Base-by-base conservation (phyloP, 2,888 invertebrate genomes). In the Eupithecia centaureata region DNA sequence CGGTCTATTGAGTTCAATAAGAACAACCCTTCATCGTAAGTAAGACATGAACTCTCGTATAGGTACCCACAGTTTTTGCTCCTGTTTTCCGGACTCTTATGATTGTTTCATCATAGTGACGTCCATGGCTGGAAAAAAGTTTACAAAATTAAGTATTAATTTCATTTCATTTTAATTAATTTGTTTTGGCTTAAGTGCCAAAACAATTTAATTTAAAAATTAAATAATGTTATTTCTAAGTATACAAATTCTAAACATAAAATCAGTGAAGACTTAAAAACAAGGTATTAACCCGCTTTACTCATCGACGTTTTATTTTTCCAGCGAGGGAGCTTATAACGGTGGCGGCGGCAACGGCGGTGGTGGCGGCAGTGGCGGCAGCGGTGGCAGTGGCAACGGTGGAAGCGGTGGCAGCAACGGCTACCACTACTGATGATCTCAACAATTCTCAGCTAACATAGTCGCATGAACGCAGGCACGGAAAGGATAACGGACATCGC, bases 1-100 rank as follows among this genome's bases (percentile, higher is more conserved):
- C 89, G 91, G 75, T 94, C 94, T 54, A 90, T 94, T 64, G 93
- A 94, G 73, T 92, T 92, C 81, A 92, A 92, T 80, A 90, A 84
- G 73, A 87, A 85, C 63, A 92, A 92, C 75, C 92, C 92, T 13
- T 88, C 89, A 42, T 88, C 88, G 92, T 92, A 82, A 90, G 92
- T 86, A 72, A 56, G n/a, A n/a, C n/a, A n/a, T n/a, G n/a, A n/a
- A n/a, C n/a, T n/a, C n/a, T n/a, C n/a, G n/a, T n/a, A n/a, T n/a
- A n/a, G n/a, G n/a, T n/a, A n/a, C n/a, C n/a, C n/a, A n/a, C n/a
- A n/a, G n/a, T n/a, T n/a, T n/a, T n/a, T n/a, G n/a, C n/a, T n/a
- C n/a, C n/a, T n/a, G n/a, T n/a, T n/a, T n/a, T n/a, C n/a, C n/a
- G n/a, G n/a, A n/a, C n/a, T n/a, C n/a, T n/a, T n/a, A n/a, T n/a